These are phyloP conservation scores for Watsonalla binaria DNA, from an alignment of 2,888 invertebrate species.

Conservation along the genomic window DNA sequence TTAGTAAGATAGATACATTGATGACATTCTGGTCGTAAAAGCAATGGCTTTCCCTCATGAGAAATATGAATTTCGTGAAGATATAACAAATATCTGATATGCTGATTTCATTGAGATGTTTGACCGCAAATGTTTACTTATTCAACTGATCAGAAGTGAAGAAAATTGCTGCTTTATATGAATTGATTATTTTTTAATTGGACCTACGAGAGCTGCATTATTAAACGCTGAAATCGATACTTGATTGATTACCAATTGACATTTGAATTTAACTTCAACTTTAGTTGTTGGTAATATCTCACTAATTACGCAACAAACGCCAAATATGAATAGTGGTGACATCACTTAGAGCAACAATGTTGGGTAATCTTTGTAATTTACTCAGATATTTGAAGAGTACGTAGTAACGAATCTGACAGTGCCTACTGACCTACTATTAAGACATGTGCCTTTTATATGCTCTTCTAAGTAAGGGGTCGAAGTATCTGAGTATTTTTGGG, in stretches of 20 bases:
- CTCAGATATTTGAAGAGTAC: slow-evolving; percentile 16
- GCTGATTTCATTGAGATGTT: too few species aligned
- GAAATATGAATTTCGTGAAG: too few species aligned
- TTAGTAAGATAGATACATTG: not conserved
- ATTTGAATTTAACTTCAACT: slow-evolving; percentile 11
- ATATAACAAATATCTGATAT: too few species aligned
- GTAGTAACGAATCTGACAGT: not conserved
- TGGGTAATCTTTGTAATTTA: slow-evolving; percentile 28
- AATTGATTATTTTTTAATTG: not conserved
- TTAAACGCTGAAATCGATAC: slow-evolving; percentile 1
- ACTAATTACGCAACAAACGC: slow-evolving; percentile 27
- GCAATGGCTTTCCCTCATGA: not conserved
- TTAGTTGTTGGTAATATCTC: not conserved
- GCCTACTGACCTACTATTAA: not conserved
- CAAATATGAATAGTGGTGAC: slow-evolving; percentile 36
- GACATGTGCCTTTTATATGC: not conserved
- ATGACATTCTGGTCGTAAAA: not conserved
- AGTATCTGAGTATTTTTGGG: slow-evolving; percentile 32
- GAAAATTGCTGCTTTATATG: too few species aligned
- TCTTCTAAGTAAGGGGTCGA: not conserved
- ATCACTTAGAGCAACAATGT: slow-evolving; percentile 24
- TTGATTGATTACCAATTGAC: slow-evolving; percentile 27
- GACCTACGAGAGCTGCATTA: not conserved
- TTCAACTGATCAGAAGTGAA: too few species aligned
- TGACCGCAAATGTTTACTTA: too few species aligned